These are phyloP conservation scores for Copidosoma aretas DNA, from an alignment of 2,888 invertebrate genomes.

Conservation along the genomic window DNA sequence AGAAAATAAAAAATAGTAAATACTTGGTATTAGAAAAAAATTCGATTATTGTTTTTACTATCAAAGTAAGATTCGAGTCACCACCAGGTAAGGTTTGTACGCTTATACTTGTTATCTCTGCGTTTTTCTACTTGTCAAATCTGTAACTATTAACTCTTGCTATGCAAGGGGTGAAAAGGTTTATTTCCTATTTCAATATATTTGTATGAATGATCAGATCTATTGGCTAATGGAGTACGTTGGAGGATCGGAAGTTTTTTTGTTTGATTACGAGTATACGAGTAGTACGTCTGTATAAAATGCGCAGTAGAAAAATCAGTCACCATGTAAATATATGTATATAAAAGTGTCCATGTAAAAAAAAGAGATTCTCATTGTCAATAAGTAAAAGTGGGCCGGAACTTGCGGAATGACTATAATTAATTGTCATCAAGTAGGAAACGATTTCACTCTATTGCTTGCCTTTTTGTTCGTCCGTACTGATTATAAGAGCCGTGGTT, in stretches of 20 bases:
- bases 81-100: slow-evolving; percentile 8
- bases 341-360: slow-evolving; percentile 25
- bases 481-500: background rate
- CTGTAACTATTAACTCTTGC: slow-evolving; percentile 13
- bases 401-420: slow-evolving; percentile 35
- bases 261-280: slow-evolving; percentile 5
- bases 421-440: slow-evolving; percentile 19
- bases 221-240: slow-evolving; percentile 15
- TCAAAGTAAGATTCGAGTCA: slow-evolving; percentile 24
- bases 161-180: background rate
- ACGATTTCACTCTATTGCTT: slow-evolving; percentile 13
- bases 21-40: slow-evolving; percentile 13
- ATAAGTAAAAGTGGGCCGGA: slow-evolving; percentile 36
- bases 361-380: slow-evolving; percentile 16
- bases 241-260: slow-evolving; percentile 12
- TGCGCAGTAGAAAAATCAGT: slow-evolving; percentile 35
- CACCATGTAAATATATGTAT: slow-evolving; percentile 23
- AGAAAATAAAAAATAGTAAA: slow-evolving; percentile 31
- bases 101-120: slow-evolving; percentile 5
- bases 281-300: slow-evolving; percentile 29
- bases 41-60: slow-evolving; percentile 24
- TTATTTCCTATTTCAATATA: slow-evolving; percentile 16
- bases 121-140: slow-evolving; percentile 2
- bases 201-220: slow-evolving; percentile 10
- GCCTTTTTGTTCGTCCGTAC: background rate